Evolutionary conservation across 2,113 vertebrate species (phyloP).

Genomic region (Pardalotus punctatus): DNA sequence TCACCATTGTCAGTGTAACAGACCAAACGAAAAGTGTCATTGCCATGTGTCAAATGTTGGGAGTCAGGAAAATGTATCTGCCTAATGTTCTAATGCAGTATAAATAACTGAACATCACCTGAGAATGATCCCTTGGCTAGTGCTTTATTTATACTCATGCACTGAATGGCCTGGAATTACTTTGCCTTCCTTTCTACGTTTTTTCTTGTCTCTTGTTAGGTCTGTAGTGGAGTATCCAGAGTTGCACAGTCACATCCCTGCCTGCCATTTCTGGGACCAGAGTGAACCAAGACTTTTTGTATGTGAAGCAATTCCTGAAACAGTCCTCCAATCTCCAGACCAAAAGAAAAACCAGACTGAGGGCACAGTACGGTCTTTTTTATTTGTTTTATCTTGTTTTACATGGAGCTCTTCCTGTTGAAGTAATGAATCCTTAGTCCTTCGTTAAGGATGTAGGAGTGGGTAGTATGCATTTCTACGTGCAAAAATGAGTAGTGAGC

Average conservation of each 20-base stretch:
- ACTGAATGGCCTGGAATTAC: not conserved
- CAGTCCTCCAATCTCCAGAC: not conserved
- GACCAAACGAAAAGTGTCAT: not conserved
- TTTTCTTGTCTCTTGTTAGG: conserved; percentile 60
- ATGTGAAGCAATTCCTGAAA: conserved; percentile 81
- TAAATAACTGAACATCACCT: not conserved
- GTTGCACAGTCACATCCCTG: conserved; percentile 74
- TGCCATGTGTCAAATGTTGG: not conserved
- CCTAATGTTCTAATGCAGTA: not conserved
- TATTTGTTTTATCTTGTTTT: not conserved
- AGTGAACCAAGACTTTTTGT: conserved; percentile 89
- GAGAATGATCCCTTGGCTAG: not conserved
- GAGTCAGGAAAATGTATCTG: not conserved
- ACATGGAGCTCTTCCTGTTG: not conserved
- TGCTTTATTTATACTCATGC: not conserved
- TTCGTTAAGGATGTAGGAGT: not conserved
- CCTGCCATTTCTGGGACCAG: conserved; percentile 93
- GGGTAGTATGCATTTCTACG: not conserved
- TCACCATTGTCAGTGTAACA: not conserved
- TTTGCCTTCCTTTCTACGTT: not conserved
- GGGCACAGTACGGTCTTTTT: conserved; percentile 49
- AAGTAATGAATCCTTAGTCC: not conserved
- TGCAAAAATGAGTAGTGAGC: not conserved
- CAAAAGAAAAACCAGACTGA: not conserved
- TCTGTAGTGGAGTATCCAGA: conserved; percentile 63